Percentiles rank a stretch among this genome's conserved stretches.
phyloP scores from a whole-genome alignment of 1,140 invertebrate genomes.

The Apis mellifera region DNA sequence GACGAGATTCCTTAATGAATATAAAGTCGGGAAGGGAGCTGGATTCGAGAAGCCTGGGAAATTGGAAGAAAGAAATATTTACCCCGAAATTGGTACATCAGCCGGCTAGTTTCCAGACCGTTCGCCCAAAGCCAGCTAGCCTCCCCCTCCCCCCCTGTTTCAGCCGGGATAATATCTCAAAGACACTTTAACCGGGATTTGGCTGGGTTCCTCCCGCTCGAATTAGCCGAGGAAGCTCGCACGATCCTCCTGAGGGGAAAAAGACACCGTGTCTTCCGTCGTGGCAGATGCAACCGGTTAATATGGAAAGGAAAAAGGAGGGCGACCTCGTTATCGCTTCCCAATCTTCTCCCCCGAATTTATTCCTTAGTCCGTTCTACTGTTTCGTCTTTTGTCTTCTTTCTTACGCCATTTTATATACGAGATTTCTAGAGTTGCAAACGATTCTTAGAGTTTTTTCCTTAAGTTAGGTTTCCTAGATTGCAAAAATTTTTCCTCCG shows the following conservation, averaged over 20 bases:
- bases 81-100: constrained; percentile 66
- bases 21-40: constrained; percentile 58
- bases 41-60: constrained; percentile 32
- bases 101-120: constrained; percentile 19
- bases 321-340: constrained; percentile 40
- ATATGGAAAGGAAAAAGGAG: constrained; percentile 28
- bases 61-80: constrained; percentile 72
- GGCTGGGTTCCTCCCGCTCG: constrained; percentile 14
- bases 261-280: not conserved
- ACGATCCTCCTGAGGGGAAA: not conserved
- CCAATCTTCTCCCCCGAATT: constrained; percentile 23
- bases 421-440: not conserved
- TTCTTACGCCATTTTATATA: not conserved
- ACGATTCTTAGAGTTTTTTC: too few relatives aligned
- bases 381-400: not conserved
- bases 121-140: not conserved
- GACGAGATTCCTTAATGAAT: constrained; percentile 71
- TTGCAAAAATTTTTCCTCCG: too few relatives aligned
- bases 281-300: constrained; percentile 22
- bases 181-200: constrained; percentile 60
- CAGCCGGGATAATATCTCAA: constrained; percentile 52
- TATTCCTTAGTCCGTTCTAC: accelerated
- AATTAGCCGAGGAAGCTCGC: constrained; percentile 42
- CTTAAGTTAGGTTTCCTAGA: too few relatives aligned
- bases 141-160: not conserved